Evolutionary conservation across 2,797 vertebrate species (phyloP).

Genomic region (Sebastiscus albofasciatus): DNA sequence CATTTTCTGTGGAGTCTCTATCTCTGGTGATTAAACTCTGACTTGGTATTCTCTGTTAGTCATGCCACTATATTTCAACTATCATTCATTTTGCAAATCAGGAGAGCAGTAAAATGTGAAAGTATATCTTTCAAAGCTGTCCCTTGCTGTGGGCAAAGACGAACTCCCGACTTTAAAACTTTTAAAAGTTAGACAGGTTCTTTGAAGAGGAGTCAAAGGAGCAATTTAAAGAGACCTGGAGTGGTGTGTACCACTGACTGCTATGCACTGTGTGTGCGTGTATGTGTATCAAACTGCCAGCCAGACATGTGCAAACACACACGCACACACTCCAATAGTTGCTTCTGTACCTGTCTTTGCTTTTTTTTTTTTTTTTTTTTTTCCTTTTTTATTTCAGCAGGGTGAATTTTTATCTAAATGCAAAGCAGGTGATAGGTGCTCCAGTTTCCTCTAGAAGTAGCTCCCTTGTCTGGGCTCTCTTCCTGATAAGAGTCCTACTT

Average conservation of each 20-base stretch:
- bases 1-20: conserved; percentile 45
- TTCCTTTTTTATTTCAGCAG: conserved; percentile 77
- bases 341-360: conserved; percentile 79
- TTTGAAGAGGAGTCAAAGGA: conserved; percentile 83
- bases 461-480: conserved; percentile 87
- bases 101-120: conserved; percentile 69
- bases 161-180: conserved; percentile 73
- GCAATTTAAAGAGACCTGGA: conserved; percentile 83
- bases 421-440: conserved; percentile 89
- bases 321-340: conserved; percentile 69
- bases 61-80: conserved; percentile 70
- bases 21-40: conserved; percentile 76
- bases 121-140: conserved; percentile 80
- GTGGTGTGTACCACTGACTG: conserved; percentile 68
- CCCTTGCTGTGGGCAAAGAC: conserved; percentile 83
- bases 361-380: conserved; percentile 59
- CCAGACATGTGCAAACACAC: conserved; percentile 68
- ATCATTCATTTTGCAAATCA: conserved; percentile 74
- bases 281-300: conserved; percentile 58
- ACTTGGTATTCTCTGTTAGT: conserved; percentile 78
- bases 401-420: conserved; percentile 88
- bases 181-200: conserved; percentile 75
- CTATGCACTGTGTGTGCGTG: conserved; percentile 44
- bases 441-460: conserved; percentile 87
- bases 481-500: conserved; percentile 89